A percentile compares a stretch with the other conserved stretches of the same genome.
Evolutionary conservation across 2,797 vertebrate genomes (phyloP).

Genomic region (Coreius guichenoti): DNA sequence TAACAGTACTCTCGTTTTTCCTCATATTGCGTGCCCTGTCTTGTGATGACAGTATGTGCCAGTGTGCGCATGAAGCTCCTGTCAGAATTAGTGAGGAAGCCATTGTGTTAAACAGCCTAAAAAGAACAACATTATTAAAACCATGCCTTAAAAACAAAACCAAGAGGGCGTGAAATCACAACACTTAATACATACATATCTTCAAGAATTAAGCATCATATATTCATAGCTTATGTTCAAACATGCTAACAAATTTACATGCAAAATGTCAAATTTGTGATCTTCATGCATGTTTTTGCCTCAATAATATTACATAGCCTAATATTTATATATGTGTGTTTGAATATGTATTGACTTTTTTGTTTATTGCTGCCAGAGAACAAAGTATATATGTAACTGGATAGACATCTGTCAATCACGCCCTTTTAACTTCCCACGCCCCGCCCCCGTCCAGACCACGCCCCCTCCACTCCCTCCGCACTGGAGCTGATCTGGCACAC

Average conservation of each 20-base stretch:
- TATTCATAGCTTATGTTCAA: not conserved
- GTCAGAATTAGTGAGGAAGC: not conserved
- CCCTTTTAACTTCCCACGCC: constrained; percentile 47
- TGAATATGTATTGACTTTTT: not conserved
- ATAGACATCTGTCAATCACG: constrained; percentile 49
- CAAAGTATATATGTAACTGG: not conserved
- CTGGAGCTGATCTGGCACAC: constrained; percentile 51
- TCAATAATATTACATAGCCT: not conserved
- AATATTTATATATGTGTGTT: not conserved
- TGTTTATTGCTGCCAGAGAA: not conserved
- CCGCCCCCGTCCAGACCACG: constrained; percentile 59
- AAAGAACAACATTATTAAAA: not conserved
- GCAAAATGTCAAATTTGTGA: not conserved
- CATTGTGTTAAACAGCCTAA: not conserved
- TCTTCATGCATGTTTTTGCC: not conserved
- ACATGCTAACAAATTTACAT: not conserved
- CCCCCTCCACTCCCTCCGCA: constrained; percentile 67
- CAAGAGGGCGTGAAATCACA: not conserved
- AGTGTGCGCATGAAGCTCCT: not conserved
- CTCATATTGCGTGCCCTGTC: constrained; percentile 48
- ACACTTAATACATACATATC: not conserved
- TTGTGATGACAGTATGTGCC: constrained; percentile 33
- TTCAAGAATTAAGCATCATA: not conserved
- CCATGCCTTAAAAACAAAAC: not conserved
- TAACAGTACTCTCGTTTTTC: constrained; percentile 20